Percentiles rank a stretch among this genome's conserved stretches.
phyloP scores from a whole-genome alignment of 1,140 invertebrate species.

The Cotesia vestalis region DNA sequence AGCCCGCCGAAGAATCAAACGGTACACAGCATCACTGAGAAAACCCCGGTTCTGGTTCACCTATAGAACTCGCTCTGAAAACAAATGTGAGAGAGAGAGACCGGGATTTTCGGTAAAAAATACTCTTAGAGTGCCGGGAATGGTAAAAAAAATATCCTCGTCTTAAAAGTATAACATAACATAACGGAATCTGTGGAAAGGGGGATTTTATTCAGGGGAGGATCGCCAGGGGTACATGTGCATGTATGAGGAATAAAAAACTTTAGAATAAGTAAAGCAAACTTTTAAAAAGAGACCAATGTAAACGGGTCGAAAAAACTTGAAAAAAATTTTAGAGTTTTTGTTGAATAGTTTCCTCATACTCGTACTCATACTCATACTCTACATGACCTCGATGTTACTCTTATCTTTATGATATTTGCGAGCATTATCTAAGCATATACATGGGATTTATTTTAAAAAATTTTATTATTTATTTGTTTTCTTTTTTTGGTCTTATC shows the following conservation, averaged over 20 bases:
- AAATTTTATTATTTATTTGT: neutral
- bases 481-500: neutral
- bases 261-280: neutral
- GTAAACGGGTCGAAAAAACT: slow-evolving; percentile 14
- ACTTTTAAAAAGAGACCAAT: too few relatives aligned
- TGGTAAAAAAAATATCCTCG: slow-evolving; percentile 44
- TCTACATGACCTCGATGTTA: slow-evolving; percentile 36
- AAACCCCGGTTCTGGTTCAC: neutral
- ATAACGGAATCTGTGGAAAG: slow-evolving; percentile 59
- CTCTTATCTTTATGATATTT: slow-evolving; percentile 67
- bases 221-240: neutral
- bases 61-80: too few relatives aligned
- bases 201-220: too few relatives aligned
- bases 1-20: slow-evolving; percentile 12
- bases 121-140: neutral
- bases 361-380: slow-evolving; percentile 12
- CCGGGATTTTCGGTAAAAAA: slow-evolving; percentile 20
- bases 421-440: slow-evolving; percentile 58
- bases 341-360: slow-evolving; percentile 49
- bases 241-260: neutral
- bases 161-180: slow-evolving; percentile 42
- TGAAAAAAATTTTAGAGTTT: slow-evolving; percentile 38
- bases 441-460: slow-evolving; percentile 52
- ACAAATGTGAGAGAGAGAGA: neutral
- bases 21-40: slow-evolving; percentile 34